Base-by-base conservation (phyloP, 2,797 vertebrate genomes). In the Botia almorhae region DNA sequence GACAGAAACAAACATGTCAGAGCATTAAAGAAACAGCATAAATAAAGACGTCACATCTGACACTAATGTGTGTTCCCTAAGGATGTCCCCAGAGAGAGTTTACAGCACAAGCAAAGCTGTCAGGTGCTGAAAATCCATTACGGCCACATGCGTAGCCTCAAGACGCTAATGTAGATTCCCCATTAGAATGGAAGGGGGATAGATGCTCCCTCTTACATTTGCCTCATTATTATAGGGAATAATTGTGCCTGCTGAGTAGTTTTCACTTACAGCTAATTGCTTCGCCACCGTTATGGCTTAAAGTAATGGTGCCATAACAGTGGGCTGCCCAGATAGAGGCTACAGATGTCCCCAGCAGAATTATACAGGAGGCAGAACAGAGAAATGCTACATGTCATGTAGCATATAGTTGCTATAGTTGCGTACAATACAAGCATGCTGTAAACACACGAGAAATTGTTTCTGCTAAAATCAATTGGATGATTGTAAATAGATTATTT, bases 41-140 rank as follows among this genome's bases (percentile, higher is more conserved):
- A 39, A 63, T 70, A 63, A 64, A 76, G 39, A 21, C 21, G 0
- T 65, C 60, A 67, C 61, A 46, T 19, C 50, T 64, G 48, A 33
- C 12, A 17, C 10, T 55, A 65, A 74, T 56, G 7, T 11, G 33
- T 12, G 36, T 55, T 46, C 60, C 50, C 43, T 0, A 33, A 51
- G 68, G 56, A 61, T 14, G 50, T 43, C 21, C 43, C 19, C 4
- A 26, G 36, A 33, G 60, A 33, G 19, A 78, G 26, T 39, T 78
- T 63, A 56, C 55, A 10, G 69, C 50, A 36, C 43, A 60, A 80
- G 48, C 21, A 46, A 65, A 74, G 70, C 70, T 71, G 56, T 53
- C 68, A 64, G 76, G 16, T 73, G 61, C 36, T 36, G 51, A 7
- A n/a, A 73, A 74, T 80, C 50, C 55, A 74, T 74, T 80, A 80